These are phyloP conservation scores for Leptestheria dahalacensis DNA, from an alignment of 1,140 invertebrate species.

Conservation along the genomic window DNA sequence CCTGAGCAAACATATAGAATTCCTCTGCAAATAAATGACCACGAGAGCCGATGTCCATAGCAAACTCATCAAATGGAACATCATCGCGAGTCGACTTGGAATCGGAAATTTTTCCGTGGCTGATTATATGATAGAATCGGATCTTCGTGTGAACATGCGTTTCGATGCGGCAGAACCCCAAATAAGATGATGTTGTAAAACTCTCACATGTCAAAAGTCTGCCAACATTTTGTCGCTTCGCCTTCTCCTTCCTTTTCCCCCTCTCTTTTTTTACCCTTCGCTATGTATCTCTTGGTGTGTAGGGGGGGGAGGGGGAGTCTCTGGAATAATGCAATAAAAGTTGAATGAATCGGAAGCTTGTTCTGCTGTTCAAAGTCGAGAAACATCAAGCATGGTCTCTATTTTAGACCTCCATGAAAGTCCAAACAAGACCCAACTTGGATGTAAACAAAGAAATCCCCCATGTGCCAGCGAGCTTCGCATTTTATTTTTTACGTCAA, in stretches of 20 bases:
- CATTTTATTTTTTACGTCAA: too few relatives aligned
- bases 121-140: too few relatives aligned
- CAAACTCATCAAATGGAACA: too few relatives aligned
- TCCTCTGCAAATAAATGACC: constrained; percentile 11
- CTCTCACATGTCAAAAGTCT: not conserved
- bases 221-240: too few relatives aligned
- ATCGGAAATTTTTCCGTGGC: too few relatives aligned
- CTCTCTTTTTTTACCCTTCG: too few relatives aligned
- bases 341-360: not conserved
- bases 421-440: not conserved
- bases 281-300: too few relatives aligned
- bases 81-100: too few relatives aligned
- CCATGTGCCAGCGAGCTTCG: too few relatives aligned
- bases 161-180: not conserved
- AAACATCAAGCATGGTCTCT: not conserved
- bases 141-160: not conserved
- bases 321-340: not conserved
- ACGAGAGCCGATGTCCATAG: not conserved
- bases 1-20: constrained; percentile 11
- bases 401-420: not conserved
- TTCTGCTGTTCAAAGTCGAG: not conserved
- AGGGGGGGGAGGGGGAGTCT: not conserved
- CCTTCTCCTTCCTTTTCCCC: too few relatives aligned
- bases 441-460: not conserved
- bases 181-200: not conserved